Conservation (phyloP, 2,888 invertebrate genomes). For the Dermolepida albohirtum region DNA sequence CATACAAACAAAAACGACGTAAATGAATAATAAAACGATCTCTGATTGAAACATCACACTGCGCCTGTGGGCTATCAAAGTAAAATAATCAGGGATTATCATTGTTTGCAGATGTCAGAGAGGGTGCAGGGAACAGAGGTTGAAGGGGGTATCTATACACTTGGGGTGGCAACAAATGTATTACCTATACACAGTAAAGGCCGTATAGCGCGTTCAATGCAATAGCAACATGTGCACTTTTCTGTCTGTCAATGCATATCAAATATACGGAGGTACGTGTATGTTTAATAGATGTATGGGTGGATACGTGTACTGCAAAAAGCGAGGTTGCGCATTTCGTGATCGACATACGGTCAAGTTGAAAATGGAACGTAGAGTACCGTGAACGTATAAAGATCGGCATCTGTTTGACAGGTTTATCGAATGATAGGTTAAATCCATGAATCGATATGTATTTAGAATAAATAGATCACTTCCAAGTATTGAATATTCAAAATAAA, state of each 20-base stretch:
- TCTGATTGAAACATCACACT: slow-evolving; percentile 61
- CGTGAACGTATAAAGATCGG: slow-evolving; percentile 3
- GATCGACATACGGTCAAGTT: slow-evolving; percentile 63
- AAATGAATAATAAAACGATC: slow-evolving; percentile 39
- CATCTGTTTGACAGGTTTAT: slow-evolving; percentile 50
- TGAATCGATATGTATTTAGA: neutral
- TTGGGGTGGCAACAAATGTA: slow-evolving; percentile 35
- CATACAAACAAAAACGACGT: slow-evolving; percentile 22
- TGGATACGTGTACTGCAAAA: slow-evolving; percentile 8
- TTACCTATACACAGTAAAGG: slow-evolving; percentile 14
- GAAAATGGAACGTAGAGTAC: slow-evolving; percentile 45
- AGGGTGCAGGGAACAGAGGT: slow-evolving; percentile 37
- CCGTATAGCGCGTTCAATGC: slow-evolving; percentile 11
- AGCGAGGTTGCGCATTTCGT: slow-evolving; percentile 60
- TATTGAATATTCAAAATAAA: no score
- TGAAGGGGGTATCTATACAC: slow-evolving; percentile 20
- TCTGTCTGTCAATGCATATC: slow-evolving; percentile 18
- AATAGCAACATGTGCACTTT: slow-evolving; percentile 42
- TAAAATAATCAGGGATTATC: slow-evolving; percentile 64
- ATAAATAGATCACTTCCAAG: no score
- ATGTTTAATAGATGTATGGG: slow-evolving; percentile 14
- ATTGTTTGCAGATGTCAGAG: slow-evolving; percentile 65
- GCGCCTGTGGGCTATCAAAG: slow-evolving; percentile 61
- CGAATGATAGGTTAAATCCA: slow-evolving; percentile 17
- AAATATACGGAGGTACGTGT: neutral